A percentile compares a stretch with the other conserved stretches of the same genome.
Conservation (phyloP, 35 echinoderm and acorn worm species). For the Nesometra sesokonis region DNA sequence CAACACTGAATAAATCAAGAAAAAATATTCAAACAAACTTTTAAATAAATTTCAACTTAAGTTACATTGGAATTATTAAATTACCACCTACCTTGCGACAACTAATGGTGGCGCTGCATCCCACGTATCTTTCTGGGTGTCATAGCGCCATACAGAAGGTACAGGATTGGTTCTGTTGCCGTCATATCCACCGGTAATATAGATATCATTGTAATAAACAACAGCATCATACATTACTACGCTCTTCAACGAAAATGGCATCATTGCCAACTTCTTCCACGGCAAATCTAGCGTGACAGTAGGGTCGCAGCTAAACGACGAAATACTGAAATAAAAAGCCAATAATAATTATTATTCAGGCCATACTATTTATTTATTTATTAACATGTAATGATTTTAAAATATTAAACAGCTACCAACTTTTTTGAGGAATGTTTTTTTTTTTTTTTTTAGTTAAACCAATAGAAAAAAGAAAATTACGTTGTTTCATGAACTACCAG, state of each 20-base stretch:
- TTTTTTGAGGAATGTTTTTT: too few species aligned
- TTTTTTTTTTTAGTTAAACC: too few species aligned
- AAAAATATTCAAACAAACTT: too few species aligned
- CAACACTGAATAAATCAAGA: too few species aligned
- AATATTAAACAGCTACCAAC: too few species aligned
- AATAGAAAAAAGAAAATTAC: too few species aligned
- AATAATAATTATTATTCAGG: too few species aligned
- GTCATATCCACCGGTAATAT: constrained; percentile 49
- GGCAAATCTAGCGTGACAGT: neutral
- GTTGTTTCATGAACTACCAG: too few species aligned
- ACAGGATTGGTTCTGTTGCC: constrained; percentile 15
- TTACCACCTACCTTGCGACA: neutral
- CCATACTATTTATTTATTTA: too few species aligned
- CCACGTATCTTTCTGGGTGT: constrained; percentile 38
- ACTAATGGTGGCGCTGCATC: neutral
- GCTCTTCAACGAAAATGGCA: constrained; percentile 32
- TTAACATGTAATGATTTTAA: too few species aligned
- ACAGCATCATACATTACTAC: constrained; percentile 51
- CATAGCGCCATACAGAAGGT: constrained; percentile 25
- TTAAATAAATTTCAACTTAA: too few species aligned
- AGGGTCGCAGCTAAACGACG: constrained; percentile 41
- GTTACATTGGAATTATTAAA: neutral
- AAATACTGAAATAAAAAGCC: neutral
- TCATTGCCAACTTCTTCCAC: constrained; percentile 31
- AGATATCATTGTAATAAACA: constrained; percentile 43